phyloP scores from a whole-genome alignment of 2,888 invertebrate genomes.

The Harpagoxenus sublaevis region DNA sequence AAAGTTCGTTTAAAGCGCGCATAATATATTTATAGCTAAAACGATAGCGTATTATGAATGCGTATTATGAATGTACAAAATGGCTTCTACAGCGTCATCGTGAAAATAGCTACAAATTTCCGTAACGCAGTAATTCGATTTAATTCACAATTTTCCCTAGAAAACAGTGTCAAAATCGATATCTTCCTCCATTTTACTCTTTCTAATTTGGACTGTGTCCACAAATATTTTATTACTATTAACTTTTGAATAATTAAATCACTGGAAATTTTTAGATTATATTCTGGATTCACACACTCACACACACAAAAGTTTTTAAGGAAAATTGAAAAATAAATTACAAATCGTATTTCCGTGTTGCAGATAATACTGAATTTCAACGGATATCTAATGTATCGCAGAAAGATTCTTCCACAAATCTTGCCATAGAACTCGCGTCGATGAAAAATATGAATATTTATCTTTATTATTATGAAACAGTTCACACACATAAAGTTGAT shows the following conservation, averaged over 20 bases:
- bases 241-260: not conserved
- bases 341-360: not conserved
- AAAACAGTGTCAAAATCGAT: not conserved
- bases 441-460: conserved; percentile 53
- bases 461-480: conserved; percentile 48
- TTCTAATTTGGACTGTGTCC: not conserved
- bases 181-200: not conserved
- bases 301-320: no score
- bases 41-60: conserved; percentile 53
- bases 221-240: not conserved
- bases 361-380: not conserved
- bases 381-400: not conserved
- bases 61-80: conserved; percentile 47
- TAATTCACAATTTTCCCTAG: conserved; percentile 2
- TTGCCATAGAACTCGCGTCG: conserved; percentile 23
- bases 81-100: conserved; percentile 32
- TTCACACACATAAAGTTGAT: conserved; percentile 50
- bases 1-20: conserved; percentile 52
- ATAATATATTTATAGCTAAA: conserved; percentile 52
- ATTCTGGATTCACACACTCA: not conserved
- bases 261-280: not conserved
- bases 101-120: conserved; percentile 19
- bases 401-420: conserved; percentile 2
- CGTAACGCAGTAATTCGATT: conserved; percentile 18
- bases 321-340: not conserved